Evolutionary conservation across 2,797 vertebrate species (phyloP).

Genomic region (Anisognathus igniventris): DNA sequence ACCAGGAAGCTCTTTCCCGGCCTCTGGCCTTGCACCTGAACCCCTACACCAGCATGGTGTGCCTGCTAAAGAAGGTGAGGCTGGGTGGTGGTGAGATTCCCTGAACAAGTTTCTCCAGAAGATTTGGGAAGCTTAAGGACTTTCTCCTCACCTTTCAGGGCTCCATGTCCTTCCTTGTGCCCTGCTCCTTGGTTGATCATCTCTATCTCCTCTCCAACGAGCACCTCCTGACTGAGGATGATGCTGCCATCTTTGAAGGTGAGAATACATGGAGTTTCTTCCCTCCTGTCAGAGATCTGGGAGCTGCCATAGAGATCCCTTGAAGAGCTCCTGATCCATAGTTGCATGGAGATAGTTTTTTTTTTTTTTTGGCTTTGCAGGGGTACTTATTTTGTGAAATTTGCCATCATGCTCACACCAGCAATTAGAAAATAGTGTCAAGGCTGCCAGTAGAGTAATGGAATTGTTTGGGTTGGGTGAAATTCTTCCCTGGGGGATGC

Average conservation of each 20-base stretch:
- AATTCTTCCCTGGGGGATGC: neutral
- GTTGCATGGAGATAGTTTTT: neutral
- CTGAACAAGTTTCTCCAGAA: neutral
- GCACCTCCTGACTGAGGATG: constrained; percentile 85
- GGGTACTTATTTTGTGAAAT: neutral
- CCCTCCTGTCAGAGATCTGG: neutral
- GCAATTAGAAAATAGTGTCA: neutral
- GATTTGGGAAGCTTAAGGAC: neutral
- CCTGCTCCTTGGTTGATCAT: constrained; percentile 90
- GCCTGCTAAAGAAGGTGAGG: constrained; percentile 89
- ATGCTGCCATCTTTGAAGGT: constrained; percentile 87
- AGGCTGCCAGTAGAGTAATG: neutral
- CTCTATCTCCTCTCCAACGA: constrained; percentile 89
- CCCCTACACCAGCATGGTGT: constrained; percentile 82
- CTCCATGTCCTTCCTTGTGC: constrained; percentile 87
- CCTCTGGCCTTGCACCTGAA: constrained; percentile 87
- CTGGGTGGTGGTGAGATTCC: neutral
- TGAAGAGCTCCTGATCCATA: neutral
- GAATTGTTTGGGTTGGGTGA: neutral
- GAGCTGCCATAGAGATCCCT: neutral
- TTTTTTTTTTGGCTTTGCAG: neutral
- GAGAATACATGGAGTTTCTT: neutral
- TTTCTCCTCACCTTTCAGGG: constrained; percentile 74
- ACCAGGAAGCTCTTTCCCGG: constrained; percentile 86
- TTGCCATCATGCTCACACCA: rapidly evolving